These are phyloP conservation scores for Leptinotarsa defecta DNA, from an alignment of 1,140 invertebrate species.

Conservation along the genomic window DNA sequence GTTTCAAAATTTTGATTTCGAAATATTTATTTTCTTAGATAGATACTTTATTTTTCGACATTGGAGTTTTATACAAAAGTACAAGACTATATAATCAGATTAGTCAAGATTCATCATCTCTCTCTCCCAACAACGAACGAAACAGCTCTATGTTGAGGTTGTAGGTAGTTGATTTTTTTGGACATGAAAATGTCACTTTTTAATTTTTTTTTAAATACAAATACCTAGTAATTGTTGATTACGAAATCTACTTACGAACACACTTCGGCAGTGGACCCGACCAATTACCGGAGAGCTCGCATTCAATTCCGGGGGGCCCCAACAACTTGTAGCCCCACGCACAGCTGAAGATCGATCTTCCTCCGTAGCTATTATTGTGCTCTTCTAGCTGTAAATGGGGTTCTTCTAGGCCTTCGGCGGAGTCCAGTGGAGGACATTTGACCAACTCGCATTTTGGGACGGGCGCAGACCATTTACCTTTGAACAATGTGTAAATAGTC, in stretches of 20 bases:
- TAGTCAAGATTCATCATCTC: no score
- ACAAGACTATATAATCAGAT: no score
- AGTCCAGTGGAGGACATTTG: slow-evolving; percentile 68
- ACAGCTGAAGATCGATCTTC: slow-evolving; percentile 78
- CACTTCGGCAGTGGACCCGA: slow-evolving; percentile 76
- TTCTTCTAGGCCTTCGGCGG: slow-evolving; percentile 60
- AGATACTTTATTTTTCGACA: no score
- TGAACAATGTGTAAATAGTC: slow-evolving; percentile 17
- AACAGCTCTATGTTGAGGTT: no score
- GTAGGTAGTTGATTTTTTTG: no score
- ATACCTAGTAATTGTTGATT: no score
- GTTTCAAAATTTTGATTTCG: no score
- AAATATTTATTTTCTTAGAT: no score
- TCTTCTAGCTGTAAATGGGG: slow-evolving; percentile 63
- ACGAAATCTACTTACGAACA: slow-evolving; percentile 61
- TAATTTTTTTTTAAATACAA: no score
- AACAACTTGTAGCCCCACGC: slow-evolving; percentile 78
- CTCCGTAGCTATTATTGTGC: slow-evolving; percentile 68
- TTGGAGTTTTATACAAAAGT: no score
- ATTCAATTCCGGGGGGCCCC: slow-evolving; percentile 75
- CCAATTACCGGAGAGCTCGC: slow-evolving; percentile 77
- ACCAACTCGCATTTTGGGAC: slow-evolving; percentile 75
- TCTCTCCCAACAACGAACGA: no score
- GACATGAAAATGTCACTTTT: no score
- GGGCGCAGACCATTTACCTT: slow-evolving; percentile 76